Conservation (phyloP, 2,888 invertebrate genomes). For the Hyposoter didymator region DNA sequence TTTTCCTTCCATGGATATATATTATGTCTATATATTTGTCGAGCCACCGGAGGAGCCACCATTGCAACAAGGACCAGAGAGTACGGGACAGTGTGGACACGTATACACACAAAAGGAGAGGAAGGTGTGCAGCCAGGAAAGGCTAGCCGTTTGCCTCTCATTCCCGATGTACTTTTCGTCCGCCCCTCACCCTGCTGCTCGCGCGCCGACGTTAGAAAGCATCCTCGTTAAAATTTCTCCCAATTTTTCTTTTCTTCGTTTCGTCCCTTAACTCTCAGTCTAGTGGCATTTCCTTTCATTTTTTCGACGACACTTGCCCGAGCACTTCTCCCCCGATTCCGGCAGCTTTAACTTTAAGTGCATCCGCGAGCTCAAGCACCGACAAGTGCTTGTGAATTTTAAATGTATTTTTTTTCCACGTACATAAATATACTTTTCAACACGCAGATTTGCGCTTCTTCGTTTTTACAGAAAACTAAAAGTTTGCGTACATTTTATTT, state of each 20-base stretch:
- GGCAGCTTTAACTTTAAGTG: constrained; percentile 59
- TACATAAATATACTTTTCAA: not conserved
- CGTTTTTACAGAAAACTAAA: not conserved
- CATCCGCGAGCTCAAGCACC: constrained; percentile 40
- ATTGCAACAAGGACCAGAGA: constrained; percentile 17
- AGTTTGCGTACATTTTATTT: not conserved
- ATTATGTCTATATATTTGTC: not conserved
- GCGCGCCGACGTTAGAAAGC: constrained; percentile 8
- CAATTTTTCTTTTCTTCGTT: constrained; percentile 16
- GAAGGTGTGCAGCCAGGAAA: constrained; percentile 1
- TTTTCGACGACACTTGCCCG: constrained; percentile 47
- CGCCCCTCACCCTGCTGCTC: constrained; percentile 4
- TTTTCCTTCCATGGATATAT: constrained; percentile 28
- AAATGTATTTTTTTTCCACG: constrained; percentile 42
- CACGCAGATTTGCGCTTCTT: not conserved
- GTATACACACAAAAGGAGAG: not conserved
- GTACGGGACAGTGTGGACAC: constrained; percentile 16
- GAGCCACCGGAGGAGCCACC: not conserved
- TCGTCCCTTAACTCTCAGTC: constrained; percentile 16
- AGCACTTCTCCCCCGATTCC: constrained; percentile 35
- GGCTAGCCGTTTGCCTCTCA: constrained; percentile 51
- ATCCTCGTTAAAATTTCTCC: constrained; percentile 30
- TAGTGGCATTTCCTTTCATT: constrained; percentile 34
- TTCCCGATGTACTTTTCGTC: constrained; percentile 52
- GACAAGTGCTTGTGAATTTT: constrained; percentile 44